Base-by-base conservation (phyloP, 2,113 vertebrate species). In the Thermophis baileyi region DNA sequence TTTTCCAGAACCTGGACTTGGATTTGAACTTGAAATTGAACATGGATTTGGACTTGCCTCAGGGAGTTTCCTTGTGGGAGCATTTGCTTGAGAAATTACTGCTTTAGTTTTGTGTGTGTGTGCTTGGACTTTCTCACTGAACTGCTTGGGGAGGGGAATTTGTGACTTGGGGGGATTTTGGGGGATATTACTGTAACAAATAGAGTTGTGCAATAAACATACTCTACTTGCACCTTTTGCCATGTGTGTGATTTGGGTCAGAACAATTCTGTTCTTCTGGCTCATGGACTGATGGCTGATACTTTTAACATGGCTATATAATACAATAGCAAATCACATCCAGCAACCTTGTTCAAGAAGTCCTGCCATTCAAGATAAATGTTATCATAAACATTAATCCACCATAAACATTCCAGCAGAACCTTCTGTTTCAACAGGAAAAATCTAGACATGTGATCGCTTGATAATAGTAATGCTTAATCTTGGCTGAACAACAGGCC, bases 381-480 rank as follows among this genome's bases (percentile, higher is more conserved):
- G 95, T 97, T 97, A 97, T 93, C 96, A 96, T 92, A 97, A 95
- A 94, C 96, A 97, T 97, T 97, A 97, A 96, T 96, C 93, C 96
- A 97, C 95, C n/a, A 89, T 96, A 97, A 97, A 97, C 97, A 96
- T 97, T 96, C 95, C 88, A 89, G 16, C 40, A 86, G n/a, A 27
- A 86, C 25, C 16, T 18, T 11, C 18, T 91, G 6, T 55, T 51
- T 54, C 50, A 54, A 46, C 4, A 46, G 50, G 35, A 27, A 40
- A 85, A 8, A 54, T 46, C 85, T 11, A 9, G 18, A 44, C 8
- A 55, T 22, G 35, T 50, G n/a, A 27, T 81, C 25, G 25, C 25
- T 54, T 91, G 55, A 46, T 30, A 25, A 5, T 40, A 60, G 46
- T 14, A 63, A 40, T 89, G 12, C 25, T 55, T 20, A 53, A 22